These are phyloP conservation scores for Melanostigma gelatinosum DNA, from an alignment of 2,113 vertebrate species.

Conservation along the genomic window DNA sequence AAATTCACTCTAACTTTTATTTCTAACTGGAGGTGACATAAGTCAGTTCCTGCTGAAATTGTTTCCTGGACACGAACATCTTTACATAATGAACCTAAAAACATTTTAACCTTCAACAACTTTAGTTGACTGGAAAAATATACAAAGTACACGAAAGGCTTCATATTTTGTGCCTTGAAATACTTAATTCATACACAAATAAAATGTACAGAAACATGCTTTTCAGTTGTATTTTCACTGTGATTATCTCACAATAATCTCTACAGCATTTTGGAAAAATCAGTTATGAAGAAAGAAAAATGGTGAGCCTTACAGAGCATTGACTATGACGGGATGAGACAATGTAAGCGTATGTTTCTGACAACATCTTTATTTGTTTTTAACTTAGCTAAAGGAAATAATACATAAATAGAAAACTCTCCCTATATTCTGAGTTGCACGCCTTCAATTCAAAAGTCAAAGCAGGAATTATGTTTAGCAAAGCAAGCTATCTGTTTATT, in stretches of 20 bases:
- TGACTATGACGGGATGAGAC: background rate
- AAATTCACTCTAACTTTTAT: background rate
- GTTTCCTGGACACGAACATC: background rate
- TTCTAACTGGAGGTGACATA: background rate
- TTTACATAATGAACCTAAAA: background rate
- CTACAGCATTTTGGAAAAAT: conserved; percentile 80
- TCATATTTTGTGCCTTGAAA: conserved; percentile 11
- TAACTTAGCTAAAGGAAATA: background rate
- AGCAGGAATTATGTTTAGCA: conserved; percentile 7
- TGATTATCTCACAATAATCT: conserved; percentile 24
- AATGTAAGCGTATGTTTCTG: conserved; percentile 38
- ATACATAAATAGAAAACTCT: conserved; percentile 20
- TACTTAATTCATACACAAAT: conserved; percentile 38
- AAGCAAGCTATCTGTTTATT: conserved; percentile 2
- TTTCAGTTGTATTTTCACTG: background rate
- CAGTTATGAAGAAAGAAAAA: background rate
- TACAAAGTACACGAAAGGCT: conserved; percentile 12
- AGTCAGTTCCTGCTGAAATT: conserved; percentile 49
- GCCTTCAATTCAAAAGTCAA: background rate
- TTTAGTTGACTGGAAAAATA: background rate
- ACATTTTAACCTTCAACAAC: background rate
- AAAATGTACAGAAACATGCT: conserved; percentile 50
- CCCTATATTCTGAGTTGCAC: background rate
- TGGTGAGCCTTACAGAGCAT: background rate
- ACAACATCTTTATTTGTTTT: conserved; percentile 37